phyloP scores from a whole-genome alignment of 2,888 invertebrate genomes.

The Aleiodes testaceus region DNA sequence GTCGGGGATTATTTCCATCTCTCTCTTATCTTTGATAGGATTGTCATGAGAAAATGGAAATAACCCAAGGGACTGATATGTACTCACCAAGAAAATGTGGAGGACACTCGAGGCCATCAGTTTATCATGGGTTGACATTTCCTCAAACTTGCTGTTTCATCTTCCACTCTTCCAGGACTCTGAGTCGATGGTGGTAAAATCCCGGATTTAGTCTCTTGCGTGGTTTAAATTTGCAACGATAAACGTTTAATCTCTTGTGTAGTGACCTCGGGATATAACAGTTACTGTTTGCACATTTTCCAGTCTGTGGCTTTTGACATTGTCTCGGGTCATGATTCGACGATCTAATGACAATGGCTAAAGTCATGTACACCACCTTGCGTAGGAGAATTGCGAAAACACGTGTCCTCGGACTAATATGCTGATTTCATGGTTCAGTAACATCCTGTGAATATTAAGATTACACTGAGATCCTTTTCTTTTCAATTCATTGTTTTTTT shows the following conservation, averaged over 20 bases:
- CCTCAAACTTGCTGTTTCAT: too few relatives aligned
- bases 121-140: too few relatives aligned
- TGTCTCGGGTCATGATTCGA: slow-evolving; percentile 29
- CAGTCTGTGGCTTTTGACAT: slow-evolving; percentile 31
- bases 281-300: slow-evolving; percentile 29
- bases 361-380: slow-evolving; percentile 52
- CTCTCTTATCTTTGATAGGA: too few relatives aligned
- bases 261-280: slow-evolving; percentile 5
- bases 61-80: too few relatives aligned
- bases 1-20: too few relatives aligned
- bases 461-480: not conserved
- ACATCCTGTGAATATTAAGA: slow-evolving; percentile 29
- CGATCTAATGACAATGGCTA: slow-evolving; percentile 23
- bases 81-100: too few relatives aligned
- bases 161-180: too few relatives aligned
- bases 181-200: not conserved
- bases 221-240: slow-evolving; percentile 18
- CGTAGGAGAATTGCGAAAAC: slow-evolving; percentile 55
- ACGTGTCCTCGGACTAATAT: slow-evolving; percentile 64
- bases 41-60: too few relatives aligned
- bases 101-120: too few relatives aligned
- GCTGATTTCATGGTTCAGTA: slow-evolving; percentile 52
- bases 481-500: not conserved
- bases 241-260: slow-evolving; percentile 20
- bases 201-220: not conserved